Evolutionary conservation across 2,113 vertebrate species (phyloP), one percentile per base, ranked within the genome.

Genomic region (Vanacampus margaritifer): DNA sequence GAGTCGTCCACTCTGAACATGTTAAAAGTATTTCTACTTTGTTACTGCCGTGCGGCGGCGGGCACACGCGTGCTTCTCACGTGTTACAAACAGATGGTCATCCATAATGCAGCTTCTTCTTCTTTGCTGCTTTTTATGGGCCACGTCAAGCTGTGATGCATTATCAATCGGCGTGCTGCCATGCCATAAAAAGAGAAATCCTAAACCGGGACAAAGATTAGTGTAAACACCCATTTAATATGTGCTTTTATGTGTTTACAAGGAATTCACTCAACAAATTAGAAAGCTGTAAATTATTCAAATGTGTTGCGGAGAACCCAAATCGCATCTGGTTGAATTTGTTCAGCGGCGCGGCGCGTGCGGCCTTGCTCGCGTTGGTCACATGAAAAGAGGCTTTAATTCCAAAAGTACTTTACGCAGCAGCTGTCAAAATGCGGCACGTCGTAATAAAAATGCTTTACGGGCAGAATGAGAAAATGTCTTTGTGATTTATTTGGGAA

Each of bases 71-170:
- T 56, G 24, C 81, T 84, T 85, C 79, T 88, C 83, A 84, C 76
- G 81, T 86, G 85, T 86, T n/a, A 79, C 81, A 84, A 84, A 87
- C 86, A 89, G 88, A 90, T 90, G 88, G 88, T 82, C 83, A 82
- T 87, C 86, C 87, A 86, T 88, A 88, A 90, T 88, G 87, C 89
- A 84, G 87, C 80, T 89, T 88, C 87, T 88, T 86, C 84, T 86
- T 84, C 78, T 84, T 81, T 84, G 81, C 41, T 35, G 63, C 45
- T 78, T 89, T 87, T 88, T 87, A 87, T 82, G 81, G 79, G 88
- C 80, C 73, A 78, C 79, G 83, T 89, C 86, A 87, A 82, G 87
- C 86, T 85, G 79, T 89, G 86, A 78, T 86, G 87, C 84, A 84
- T 88, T 87, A 87, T 85, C 85, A 90, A 84, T 84, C 78, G 86